phyloP scores from a whole-genome alignment of 2,113 vertebrate species.

The Petrocephalus zakoni region DNA sequence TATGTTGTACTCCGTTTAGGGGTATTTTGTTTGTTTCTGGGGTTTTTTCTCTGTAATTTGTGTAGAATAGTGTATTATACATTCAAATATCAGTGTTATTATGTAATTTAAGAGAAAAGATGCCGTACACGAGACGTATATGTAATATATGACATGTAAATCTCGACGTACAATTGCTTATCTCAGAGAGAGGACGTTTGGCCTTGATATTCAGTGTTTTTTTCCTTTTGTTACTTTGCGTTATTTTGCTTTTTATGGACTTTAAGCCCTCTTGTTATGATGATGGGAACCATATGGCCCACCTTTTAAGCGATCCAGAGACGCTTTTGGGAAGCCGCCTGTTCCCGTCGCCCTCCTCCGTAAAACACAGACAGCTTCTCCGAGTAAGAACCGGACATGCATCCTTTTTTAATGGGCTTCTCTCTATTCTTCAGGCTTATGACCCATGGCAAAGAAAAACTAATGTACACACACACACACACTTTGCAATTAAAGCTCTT shows the following conservation, averaged over 20 bases:
- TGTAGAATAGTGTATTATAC: constrained; percentile 81
- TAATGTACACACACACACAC: constrained; percentile 53
- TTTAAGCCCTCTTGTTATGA: constrained; percentile 48
- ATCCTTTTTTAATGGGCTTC: constrained; percentile 53
- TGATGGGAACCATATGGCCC: constrained; percentile 28
- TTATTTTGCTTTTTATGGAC: constrained; percentile 53
- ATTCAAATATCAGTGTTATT: constrained; percentile 72
- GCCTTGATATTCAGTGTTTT: neutral
- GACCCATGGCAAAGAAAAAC: constrained; percentile 52
- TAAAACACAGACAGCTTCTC: constrained; percentile 21
- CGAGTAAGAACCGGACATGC: constrained; percentile 50
- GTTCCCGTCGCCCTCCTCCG: constrained; percentile 47
- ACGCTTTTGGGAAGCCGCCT: constrained; percentile 49
- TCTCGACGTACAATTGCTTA: constrained; percentile 39
- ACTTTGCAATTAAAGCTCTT: constrained; percentile 64
- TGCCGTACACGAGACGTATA: constrained; percentile 56
- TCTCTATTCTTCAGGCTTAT: constrained; percentile 53
- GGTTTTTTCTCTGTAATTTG: constrained; percentile 56
- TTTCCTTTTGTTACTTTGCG: constrained; percentile 36
- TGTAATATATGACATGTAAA: constrained; percentile 49
- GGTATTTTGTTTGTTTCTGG: constrained; percentile 49
- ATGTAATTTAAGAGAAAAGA: constrained; percentile 69
- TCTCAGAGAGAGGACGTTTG: constrained; percentile 50
- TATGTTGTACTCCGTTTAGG: constrained; percentile 52
- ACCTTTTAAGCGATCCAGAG: constrained; percentile 35